Percentiles rank a stretch among this genome's conserved stretches.
Evolutionary conservation across 92 coral and sea anemone species (phyloP).

Genomic region (Scolanthus callimorphus): DNA sequence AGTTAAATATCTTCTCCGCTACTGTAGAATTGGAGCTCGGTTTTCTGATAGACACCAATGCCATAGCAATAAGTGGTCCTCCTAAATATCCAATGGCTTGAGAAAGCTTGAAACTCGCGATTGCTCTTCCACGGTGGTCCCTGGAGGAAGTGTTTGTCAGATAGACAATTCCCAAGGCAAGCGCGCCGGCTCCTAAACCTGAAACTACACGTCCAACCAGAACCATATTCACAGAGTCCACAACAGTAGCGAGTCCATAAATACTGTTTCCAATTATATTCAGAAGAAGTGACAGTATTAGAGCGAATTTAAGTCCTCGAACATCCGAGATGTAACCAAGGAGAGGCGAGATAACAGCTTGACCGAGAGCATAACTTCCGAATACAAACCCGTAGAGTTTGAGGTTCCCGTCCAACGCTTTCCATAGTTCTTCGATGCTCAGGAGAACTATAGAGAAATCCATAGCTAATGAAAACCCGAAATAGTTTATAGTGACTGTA

Average conservation of each 20-base stretch:
- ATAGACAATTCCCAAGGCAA: slow-evolving; percentile 78
- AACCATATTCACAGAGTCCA: slow-evolving; percentile 71
- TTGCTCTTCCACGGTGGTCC: slow-evolving; percentile 81
- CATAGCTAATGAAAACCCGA: slow-evolving; percentile 89
- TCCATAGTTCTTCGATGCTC: slow-evolving; percentile 82
- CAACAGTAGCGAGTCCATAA: slow-evolving; percentile 66
- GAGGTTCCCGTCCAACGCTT: slow-evolving; percentile 60
- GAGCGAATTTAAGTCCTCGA: slow-evolving; percentile 84
- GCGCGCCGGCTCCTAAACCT: slow-evolving; percentile 91
- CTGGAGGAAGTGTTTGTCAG: slow-evolving; percentile 82
- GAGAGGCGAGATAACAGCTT: slow-evolving; percentile 77
- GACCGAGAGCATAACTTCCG: slow-evolving; percentile 93
- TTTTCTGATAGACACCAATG: slow-evolving; percentile 43
- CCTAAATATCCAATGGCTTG: slow-evolving; percentile 88
- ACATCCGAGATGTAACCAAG: slow-evolving; percentile 92
- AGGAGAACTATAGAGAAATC: slow-evolving; percentile 83
- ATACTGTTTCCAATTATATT: slow-evolving; percentile 79
- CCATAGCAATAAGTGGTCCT: slow-evolving; percentile 78
- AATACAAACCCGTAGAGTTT: slow-evolving; percentile 76
- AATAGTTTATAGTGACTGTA: slow-evolving; percentile 68
- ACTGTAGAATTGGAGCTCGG: slow-evolving; percentile 22
- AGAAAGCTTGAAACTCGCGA: slow-evolving; percentile 81
- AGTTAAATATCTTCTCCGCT: slow-evolving; percentile 38
- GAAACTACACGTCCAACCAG: slow-evolving; percentile 83
- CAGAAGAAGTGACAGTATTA: slow-evolving; percentile 62